phyloP scores from a whole-genome alignment of 2,797 vertebrate genomes.

The Spondyliosoma cantharus region DNA sequence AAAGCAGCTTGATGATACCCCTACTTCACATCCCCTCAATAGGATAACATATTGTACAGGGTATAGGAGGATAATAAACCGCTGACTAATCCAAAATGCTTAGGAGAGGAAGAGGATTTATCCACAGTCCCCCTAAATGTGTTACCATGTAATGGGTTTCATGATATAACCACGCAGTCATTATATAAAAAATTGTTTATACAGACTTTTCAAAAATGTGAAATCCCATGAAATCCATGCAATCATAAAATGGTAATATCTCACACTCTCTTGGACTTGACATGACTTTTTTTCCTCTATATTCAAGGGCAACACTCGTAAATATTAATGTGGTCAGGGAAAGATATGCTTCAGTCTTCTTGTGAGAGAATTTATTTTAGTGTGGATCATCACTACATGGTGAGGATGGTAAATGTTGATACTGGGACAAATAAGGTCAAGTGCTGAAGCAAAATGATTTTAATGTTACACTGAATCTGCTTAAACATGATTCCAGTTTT shows the following conservation, averaged over 20 bases:
- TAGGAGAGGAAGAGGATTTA: conserved; percentile 48
- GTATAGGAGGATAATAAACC: conserved; percentile 51
- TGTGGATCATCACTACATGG: background rate
- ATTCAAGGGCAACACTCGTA: background rate
- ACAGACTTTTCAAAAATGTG: background rate
- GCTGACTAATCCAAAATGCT: conserved; percentile 65
- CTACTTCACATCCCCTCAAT: conserved; percentile 16
- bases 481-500: conserved; percentile 3
- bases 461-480: conserved; percentile 8
- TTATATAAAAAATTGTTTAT: conserved; percentile 1
- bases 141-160: conserved; percentile 30
- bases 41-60: conserved; percentile 24
- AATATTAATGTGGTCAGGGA: background rate
- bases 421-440: background rate
- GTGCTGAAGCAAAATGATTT: background rate
- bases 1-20: conserved; percentile 3
- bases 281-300: background rate
- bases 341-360: background rate
- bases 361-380: background rate
- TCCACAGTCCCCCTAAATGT: conserved; percentile 18
- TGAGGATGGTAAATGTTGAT: background rate
- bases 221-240: conserved; percentile 11
- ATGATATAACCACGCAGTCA: conserved; percentile 25
- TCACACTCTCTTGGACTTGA: background rate
- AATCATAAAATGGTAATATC: conserved; percentile 8